These are phyloP conservation scores for Orbicella faveolata DNA, from an alignment of 64 coral and sea anemone species.

Conservation along the genomic window DNA sequence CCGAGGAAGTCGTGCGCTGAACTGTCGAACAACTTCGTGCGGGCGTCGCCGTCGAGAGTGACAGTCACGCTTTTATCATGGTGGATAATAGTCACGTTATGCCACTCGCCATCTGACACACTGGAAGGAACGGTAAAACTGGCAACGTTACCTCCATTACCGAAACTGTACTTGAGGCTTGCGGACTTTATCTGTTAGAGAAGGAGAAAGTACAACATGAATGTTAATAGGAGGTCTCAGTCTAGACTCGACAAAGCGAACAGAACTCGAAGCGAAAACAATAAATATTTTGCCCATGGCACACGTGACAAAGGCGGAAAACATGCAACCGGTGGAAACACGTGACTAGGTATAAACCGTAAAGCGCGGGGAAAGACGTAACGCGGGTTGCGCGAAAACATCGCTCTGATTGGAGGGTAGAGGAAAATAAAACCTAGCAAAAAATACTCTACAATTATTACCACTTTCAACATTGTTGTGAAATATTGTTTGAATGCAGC, in stretches of 20 bases:
- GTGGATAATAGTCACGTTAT: conserved; percentile 69
- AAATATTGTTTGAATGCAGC: too few species aligned
- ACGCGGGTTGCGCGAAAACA: not conserved
- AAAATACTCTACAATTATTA: too few species aligned
- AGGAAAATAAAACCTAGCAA: too few species aligned
- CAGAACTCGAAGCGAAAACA: not conserved
- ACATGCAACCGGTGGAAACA: not conserved
- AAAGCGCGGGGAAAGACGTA: not conserved
- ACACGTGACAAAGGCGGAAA: not conserved
- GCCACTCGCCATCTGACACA: conserved; percentile 78
- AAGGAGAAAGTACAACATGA: not conserved
- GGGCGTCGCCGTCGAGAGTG: conserved; percentile 21
- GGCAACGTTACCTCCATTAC: conserved; percentile 22
- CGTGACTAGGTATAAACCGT: too few species aligned
- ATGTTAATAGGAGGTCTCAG: not conserved
- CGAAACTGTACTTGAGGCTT: conserved; percentile 56
- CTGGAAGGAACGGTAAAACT: conserved; percentile 27
- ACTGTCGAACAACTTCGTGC: conserved; percentile 10
- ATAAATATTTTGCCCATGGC: too few species aligned
- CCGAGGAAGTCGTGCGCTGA: conserved; percentile 65
- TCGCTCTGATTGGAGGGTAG: too few species aligned
- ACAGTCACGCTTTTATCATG: conserved; percentile 57
- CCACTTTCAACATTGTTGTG: too few species aligned
- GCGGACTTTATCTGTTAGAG: conserved; percentile 52
- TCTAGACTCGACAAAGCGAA: not conserved